Conservation (phyloP, 1,140 invertebrate genomes). For the Campoletis sonorensis region DNA sequence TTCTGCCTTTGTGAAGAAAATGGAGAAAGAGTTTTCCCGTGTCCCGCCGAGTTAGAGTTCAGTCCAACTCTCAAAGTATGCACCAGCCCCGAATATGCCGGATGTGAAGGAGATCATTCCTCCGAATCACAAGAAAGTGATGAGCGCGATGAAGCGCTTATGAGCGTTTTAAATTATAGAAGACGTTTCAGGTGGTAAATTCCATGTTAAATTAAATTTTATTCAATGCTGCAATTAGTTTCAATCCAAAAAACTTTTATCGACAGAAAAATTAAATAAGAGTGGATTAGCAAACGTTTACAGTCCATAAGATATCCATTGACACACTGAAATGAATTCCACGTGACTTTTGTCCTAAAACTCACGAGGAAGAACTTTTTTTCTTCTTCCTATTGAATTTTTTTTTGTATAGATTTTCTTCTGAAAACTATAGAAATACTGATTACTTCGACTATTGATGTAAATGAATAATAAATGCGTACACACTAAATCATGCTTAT, state of each 20-base stretch:
- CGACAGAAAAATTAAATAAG: too few species aligned
- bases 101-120: background rate
- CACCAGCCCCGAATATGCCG: background rate
- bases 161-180: background rate
- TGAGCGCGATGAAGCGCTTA: background rate
- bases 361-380: too few species aligned
- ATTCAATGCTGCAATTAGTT: background rate
- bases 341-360: too few species aligned
- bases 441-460: background rate
- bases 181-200: background rate
- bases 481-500: background rate
- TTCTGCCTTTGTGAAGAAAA: conserved; percentile 64
- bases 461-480: background rate
- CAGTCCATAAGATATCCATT: too few species aligned
- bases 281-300: too few species aligned
- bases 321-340: too few species aligned
- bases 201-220: background rate
- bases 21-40: background rate
- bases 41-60: background rate
- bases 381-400: too few species aligned
- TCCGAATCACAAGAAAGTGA: background rate
- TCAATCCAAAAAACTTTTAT: too few species aligned
- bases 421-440: too few species aligned
- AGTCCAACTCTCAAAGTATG: background rate
- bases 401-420: too few species aligned